Evolutionary conservation across 2,113 vertebrate genomes (phyloP).

Genomic region (Alethe castanea): DNA sequence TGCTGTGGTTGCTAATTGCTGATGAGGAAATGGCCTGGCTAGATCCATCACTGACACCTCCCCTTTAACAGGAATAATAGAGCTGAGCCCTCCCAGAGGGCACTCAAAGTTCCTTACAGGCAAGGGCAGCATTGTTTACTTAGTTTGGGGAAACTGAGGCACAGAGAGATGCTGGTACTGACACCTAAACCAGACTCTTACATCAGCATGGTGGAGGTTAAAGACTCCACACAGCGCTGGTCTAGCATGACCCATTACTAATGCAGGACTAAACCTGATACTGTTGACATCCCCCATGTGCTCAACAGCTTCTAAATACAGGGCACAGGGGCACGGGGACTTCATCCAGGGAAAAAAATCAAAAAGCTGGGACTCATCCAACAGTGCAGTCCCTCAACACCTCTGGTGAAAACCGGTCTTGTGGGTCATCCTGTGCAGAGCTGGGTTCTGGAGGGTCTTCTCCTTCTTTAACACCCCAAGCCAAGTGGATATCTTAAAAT

Average conservation of each 20-base stretch:
- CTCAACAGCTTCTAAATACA: not conserved
- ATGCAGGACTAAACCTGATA: not conserved
- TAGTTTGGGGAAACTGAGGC: not conserved
- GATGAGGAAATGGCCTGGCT: not conserved
- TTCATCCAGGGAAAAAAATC: not conserved
- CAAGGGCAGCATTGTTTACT: not conserved
- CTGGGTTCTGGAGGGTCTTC: not conserved
- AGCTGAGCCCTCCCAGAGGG: not conserved
- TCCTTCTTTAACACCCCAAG: not conserved
- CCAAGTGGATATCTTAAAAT: not conserved
- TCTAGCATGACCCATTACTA: not conserved
- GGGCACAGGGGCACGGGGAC: not conserved
- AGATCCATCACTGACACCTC: not conserved
- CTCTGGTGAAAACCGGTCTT: accelerated
- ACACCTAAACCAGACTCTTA: not conserved
- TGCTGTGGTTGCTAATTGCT: not conserved
- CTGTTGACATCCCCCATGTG: accelerated
- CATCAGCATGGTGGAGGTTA: not conserved
- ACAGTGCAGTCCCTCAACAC: no score
- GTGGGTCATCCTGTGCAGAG: accelerated
- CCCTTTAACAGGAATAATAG: accelerated
- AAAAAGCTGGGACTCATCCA: not conserved
- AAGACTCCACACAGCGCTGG: not conserved
- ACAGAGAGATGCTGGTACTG: not conserved
- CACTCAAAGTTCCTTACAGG: not conserved